Conservation (phyloP, 2,797 vertebrate species). For the Phalanger gymnotis region DNA sequence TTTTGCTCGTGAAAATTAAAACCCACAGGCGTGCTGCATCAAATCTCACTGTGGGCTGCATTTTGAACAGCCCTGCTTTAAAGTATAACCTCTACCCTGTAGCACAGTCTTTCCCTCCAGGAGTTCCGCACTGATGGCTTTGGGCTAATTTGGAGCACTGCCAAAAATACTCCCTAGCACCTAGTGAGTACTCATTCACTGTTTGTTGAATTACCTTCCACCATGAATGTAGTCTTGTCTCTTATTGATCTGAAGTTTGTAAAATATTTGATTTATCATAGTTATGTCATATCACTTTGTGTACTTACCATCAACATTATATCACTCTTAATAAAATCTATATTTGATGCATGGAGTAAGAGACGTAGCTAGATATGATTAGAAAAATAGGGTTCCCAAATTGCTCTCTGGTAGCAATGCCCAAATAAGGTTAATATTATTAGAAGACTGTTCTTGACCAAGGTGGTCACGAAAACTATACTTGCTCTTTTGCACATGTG, state of each 20-base stretch:
- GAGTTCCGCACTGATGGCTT: not conserved
- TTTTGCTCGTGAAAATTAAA: no score
- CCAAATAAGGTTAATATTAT: not conserved
- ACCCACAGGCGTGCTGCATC: no score
- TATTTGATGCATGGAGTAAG: constrained; percentile 26
- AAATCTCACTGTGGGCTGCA: no score
- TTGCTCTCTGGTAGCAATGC: not conserved
- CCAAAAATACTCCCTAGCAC: not conserved
- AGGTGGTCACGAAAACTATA: not conserved
- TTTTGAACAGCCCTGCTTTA: no score
- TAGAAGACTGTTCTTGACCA: not conserved
- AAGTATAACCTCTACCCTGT: not conserved
- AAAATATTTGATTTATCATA: not conserved
- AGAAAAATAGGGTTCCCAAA: not conserved
- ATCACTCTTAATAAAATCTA: not conserved
- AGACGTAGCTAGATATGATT: not conserved
- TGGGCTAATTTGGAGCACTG: not conserved
- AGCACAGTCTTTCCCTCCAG: constrained; percentile 11
- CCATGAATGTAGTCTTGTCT: not conserved
- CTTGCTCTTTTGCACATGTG: constrained; percentile 13
- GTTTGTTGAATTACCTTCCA: not conserved
- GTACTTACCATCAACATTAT: not conserved
- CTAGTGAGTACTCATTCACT: not conserved
- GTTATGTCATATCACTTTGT: not conserved
- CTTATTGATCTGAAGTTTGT: not conserved